A percentile compares a stretch with the other conserved stretches of the same genome.
phyloP scores from a whole-genome alignment of 2,888 invertebrate species.

The Allacma fusca region DNA sequence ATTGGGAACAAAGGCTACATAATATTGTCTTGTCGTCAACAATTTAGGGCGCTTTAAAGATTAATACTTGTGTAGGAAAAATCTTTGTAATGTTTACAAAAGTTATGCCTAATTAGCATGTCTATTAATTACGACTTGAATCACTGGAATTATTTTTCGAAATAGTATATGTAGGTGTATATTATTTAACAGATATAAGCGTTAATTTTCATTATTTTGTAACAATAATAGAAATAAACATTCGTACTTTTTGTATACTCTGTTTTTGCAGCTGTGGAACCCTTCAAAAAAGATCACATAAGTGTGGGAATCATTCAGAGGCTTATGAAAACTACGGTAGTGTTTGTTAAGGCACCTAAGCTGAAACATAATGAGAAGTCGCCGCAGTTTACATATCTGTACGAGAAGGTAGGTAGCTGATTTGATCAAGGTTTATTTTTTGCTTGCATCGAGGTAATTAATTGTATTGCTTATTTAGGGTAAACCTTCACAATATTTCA shows the following conservation, averaged over 20 bases:
- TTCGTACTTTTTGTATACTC: neutral
- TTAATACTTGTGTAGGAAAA: no score
- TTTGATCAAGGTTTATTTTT: neutral
- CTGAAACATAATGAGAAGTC: slow-evolving; percentile 23
- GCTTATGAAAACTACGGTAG: slow-evolving; percentile 36
- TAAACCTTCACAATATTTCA: slow-evolving; percentile 83
- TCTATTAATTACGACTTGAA: no score
- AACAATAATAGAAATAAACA: no score
- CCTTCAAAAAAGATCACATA: slow-evolving; percentile 43
- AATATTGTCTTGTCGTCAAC: no score
- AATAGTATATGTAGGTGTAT: no score
- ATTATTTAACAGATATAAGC: no score
- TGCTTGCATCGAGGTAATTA: neutral
- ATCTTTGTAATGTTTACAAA: no score
- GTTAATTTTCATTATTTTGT: no score
- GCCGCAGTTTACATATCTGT: slow-evolving; percentile 28
- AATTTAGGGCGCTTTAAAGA: no score
- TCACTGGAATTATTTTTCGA: no score
- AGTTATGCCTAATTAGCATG: no score
- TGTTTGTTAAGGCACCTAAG: slow-evolving; percentile 42
- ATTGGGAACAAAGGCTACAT: no score
- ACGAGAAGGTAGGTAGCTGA: slow-evolving; percentile 34
- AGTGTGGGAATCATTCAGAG: slow-evolving; percentile 41
- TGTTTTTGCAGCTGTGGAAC: slow-evolving; percentile 40
- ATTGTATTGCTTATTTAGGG: slow-evolving; percentile 63